Conservation (phyloP, 2,797 vertebrate species). For the Buceros bicornis region DNA sequence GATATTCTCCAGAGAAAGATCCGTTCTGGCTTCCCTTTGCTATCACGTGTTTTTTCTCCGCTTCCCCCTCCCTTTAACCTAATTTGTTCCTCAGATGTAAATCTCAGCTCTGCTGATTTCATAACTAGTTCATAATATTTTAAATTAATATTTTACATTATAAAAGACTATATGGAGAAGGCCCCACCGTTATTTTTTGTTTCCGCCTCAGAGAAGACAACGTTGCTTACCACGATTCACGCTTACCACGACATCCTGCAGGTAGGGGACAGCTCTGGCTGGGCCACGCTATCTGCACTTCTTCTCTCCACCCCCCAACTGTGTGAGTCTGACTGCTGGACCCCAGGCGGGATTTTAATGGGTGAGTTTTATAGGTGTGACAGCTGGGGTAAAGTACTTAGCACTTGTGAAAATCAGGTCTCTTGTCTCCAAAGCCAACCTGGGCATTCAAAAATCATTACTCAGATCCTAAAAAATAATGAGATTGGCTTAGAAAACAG, state of each 20-base stretch:
- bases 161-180: neutral
- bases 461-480: constrained; percentile 47
- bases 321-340: neutral
- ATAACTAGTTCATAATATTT: neutral
- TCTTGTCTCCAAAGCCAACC: constrained; percentile 29
- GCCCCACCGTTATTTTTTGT: neutral
- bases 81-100: constrained; percentile 20
- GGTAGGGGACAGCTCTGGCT: neutral
- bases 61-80: constrained; percentile 6
- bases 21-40: neutral
- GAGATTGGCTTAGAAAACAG: constrained; percentile 28
- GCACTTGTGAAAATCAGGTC: neutral
- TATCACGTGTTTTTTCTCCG: neutral
- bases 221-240: neutral
- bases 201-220: neutral
- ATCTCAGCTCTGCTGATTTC: neutral
- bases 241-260: fast-evolving
- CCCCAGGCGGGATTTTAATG: constrained; percentile 19
- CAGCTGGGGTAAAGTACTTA: constrained; percentile 48
- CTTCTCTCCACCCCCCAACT: neutral
- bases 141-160: neutral
- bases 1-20: neutral
- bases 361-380: constrained; percentile 52
- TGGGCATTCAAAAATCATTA: constrained; percentile 38
- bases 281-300: neutral